Conservation (phyloP, 2,113 vertebrate species). For the Vireo altiloquus region DNA sequence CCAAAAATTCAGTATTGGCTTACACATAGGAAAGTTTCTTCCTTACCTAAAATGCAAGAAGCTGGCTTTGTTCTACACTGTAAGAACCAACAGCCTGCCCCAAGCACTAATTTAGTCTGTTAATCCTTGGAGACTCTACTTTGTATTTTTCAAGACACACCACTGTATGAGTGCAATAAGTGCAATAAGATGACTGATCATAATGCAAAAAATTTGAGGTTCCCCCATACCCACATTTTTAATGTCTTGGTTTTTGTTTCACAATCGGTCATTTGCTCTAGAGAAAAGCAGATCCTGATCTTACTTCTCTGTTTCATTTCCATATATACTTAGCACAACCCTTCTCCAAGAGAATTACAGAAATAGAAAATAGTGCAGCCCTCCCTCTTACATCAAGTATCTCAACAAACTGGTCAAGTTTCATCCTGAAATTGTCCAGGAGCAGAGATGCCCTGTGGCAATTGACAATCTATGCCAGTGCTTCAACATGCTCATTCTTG, state of each 20-base stretch:
- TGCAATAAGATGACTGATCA: neutral
- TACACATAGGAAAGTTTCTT: neutral
- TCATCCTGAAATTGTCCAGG: neutral
- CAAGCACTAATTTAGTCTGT: neutral
- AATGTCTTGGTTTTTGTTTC: neutral
- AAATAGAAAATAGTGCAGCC: neutral
- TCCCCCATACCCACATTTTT: neutral
- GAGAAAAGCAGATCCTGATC: neutral
- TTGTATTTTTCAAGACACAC: neutral
- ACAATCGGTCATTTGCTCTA: neutral
- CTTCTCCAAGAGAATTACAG: neutral
- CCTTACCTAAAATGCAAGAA: neutral
- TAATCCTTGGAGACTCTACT: neutral
- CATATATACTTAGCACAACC: neutral
- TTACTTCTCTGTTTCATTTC: conserved; percentile 13
- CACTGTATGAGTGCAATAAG: neutral
- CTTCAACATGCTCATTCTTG: neutral
- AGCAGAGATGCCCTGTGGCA: neutral
- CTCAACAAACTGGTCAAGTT: neutral
- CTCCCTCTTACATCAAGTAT: neutral
- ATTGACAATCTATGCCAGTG: neutral
- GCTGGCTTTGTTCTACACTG: neutral
- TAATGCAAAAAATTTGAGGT: neutral
- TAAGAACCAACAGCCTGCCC: neutral
- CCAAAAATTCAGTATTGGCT: neutral